phyloP scores from a whole-genome alignment of 2,113 vertebrate genomes.

The Macheiramphus alcinus region DNA sequence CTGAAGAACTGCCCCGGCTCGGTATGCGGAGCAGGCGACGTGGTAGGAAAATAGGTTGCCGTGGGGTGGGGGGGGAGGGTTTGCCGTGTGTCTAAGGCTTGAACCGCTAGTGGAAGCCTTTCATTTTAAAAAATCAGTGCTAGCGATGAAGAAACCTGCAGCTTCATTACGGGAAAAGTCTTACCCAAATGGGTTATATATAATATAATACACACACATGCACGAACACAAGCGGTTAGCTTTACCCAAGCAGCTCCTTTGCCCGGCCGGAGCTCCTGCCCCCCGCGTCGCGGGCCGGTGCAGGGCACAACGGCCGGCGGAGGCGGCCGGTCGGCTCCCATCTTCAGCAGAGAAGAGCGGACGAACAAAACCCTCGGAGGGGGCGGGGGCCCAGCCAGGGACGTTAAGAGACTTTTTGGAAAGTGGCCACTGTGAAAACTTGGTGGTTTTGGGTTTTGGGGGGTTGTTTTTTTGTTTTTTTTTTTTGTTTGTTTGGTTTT shows the following conservation, averaged over 20 bases:
- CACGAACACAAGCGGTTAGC: neutral
- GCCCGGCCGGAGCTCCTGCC: neutral
- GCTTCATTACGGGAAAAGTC: neutral
- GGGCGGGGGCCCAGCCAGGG: neutral
- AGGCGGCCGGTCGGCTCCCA: neutral
- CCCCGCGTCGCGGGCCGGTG: neutral
- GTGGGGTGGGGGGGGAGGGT: neutral
- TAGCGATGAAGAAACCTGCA: constrained; percentile 23
- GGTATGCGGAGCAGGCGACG: neutral
- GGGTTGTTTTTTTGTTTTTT: no score
- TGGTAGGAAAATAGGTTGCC: constrained; percentile 19
- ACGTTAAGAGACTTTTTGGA: neutral
- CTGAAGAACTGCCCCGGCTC: constrained; percentile 40
- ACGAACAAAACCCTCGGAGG: neutral
- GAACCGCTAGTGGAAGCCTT: constrained; percentile 8
- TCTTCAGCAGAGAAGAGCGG: constrained; percentile 28
- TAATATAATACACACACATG: constrained; percentile 58
- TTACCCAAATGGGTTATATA: neutral
- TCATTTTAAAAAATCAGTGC: constrained; percentile 3
- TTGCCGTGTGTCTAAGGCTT: neutral
- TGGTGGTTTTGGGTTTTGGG: neutral
- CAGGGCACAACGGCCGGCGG: neutral
- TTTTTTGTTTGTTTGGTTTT: neutral
- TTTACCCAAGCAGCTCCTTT: neutral
- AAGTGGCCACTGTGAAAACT: neutral